Base-by-base conservation (phyloP, 2,113 vertebrate species). In the Gasterosteus aculeatus region DNA sequence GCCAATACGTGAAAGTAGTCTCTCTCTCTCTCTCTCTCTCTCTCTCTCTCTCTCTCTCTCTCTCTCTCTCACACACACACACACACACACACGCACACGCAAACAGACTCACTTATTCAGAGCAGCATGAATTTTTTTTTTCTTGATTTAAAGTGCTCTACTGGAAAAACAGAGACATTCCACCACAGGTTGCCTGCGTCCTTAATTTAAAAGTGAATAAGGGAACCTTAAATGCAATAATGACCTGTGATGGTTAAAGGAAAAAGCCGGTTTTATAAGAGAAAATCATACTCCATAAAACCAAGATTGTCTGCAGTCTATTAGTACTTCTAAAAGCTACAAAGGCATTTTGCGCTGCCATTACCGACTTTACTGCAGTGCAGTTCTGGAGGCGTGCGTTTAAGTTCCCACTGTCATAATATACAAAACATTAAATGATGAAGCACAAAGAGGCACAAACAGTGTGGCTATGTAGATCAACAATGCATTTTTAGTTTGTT, bases 1-100 rank as follows among this genome's bases (percentile, higher is more conserved):
- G 82, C 81, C 86, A 77, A 78, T 78, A 81, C 68, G 35, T 73
- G 41, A 70, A 67, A 73, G 63, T 46, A 65, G 35, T 33, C 57
- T 63, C 33, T 53, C 49, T 51, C 69, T 2, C 4, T 11, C 29
- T 15, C 29, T 59, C n/a, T n/a, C n/a, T n/a, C n/a, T 33, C 57
- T 63, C 33, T 53, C 49, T 51, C 69, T 2, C 4, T 11, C 29
- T 15, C 29, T 59, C n/a, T 33, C 57, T 63, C 33, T 53, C 49
- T 51, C 69, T 2, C 4, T 11, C 29, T 15, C 29, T 59, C n/a
- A n/a, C n/a, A n/a, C n/a, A n/a, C n/a, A n/a, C n/a, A n/a, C n/a
- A n/a, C 19, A 22, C 54, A 49, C 65, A 31, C 22, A 29, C 49
- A 53, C 49, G 10, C 19, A 60, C 19, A 19, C 54, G 49, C 65